Evolutionary conservation across 1,140 invertebrate species (phyloP).

Genomic region (Drosophila pallidifrons): DNA sequence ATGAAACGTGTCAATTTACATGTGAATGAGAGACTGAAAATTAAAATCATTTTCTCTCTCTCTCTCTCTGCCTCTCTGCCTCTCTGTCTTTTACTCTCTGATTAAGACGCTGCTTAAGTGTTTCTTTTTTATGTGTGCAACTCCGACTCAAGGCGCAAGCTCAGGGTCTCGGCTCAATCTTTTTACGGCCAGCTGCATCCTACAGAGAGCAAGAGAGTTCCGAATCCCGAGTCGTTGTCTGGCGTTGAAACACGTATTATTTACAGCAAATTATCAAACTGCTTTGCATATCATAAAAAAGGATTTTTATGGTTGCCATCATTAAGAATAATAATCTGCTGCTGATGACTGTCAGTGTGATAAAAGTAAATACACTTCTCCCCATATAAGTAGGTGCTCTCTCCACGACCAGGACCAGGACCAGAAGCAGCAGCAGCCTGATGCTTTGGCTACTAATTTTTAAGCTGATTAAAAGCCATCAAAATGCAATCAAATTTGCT

Average conservation of each 20-base stretch:
- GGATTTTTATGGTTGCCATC: slow-evolving; percentile 46
- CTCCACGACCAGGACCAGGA: too few relatives aligned
- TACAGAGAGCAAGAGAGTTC: not conserved
- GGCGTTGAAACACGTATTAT: slow-evolving; percentile 34
- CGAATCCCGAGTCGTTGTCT: not conserved
- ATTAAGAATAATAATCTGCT: slow-evolving; percentile 44
- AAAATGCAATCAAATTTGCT: slow-evolving; percentile 49
- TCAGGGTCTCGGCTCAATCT: not conserved
- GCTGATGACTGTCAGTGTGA: slow-evolving; percentile 19
- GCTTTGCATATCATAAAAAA: slow-evolving; percentile 56
- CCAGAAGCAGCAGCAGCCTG: not conserved
- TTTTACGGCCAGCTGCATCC: slow-evolving; percentile 43
- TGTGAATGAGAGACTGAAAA: slow-evolving; percentile 37
- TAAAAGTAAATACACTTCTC: slow-evolving; percentile 36
- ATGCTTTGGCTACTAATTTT: slow-evolving; percentile 51
- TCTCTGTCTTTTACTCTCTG: not conserved
- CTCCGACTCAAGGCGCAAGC: not conserved
- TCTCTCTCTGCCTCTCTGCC: not conserved
- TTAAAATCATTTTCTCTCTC: slow-evolving; percentile 30
- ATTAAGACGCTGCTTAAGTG: slow-evolving; percentile 41
- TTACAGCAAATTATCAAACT: slow-evolving; percentile 53
- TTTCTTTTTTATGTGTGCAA: slow-evolving; percentile 37
- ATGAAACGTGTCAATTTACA: slow-evolving; percentile 56
- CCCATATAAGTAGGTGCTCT: slow-evolving; percentile 7
- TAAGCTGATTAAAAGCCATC: slow-evolving; percentile 58